Base-by-base conservation (phyloP, 1,140 invertebrate species). In the Apis mellifera region DNA sequence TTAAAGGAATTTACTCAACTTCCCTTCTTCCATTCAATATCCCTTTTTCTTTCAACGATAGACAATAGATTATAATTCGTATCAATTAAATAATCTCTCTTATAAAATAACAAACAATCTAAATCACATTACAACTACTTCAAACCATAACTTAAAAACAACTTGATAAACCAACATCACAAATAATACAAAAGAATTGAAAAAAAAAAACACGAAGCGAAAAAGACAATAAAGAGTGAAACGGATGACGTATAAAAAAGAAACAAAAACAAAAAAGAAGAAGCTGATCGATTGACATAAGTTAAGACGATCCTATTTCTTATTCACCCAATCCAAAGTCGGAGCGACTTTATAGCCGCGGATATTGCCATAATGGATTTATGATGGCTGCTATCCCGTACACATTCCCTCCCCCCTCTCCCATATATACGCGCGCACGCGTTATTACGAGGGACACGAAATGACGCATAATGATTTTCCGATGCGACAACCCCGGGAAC, bases 341-440 rank as follows among this genome's bases (percentile, higher is more conserved):
- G 65, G 77, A 70, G 68, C 59, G 72, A 59, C 84, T 84, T 86
- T 85, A 75, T 80, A 85, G 82, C 70, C 26, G 55, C 71, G 84
- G 84, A 86, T 86, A 77, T 81, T 85, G 74, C 73, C 84, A 75
- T 86, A 85, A 86, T 86, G 84, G 84, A 85, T 85, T 86, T 86
- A 86, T 85, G 84, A 86, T 86, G 80, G 84, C 84, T 59, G 78
- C 84, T 64, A 68, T 77, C 32, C 26, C 55, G 65, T 84, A 85
- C 65, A 65, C 69, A 83, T 85, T 69, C 26, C 60, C n/a, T n/a
- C n/a, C n/a, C n/a, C n/a, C n/a, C n/a, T n/a, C n/a, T n/a, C 68
- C 57, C 52, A 19, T 69, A 69, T 21, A 42, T 55, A 75, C 60
- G n/a, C 57, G 70, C 62, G 80, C 48, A 65, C 55, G 82, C 57